Conservation (phyloP, 2,888 invertebrate species). For the Pinctada fucata region DNA sequence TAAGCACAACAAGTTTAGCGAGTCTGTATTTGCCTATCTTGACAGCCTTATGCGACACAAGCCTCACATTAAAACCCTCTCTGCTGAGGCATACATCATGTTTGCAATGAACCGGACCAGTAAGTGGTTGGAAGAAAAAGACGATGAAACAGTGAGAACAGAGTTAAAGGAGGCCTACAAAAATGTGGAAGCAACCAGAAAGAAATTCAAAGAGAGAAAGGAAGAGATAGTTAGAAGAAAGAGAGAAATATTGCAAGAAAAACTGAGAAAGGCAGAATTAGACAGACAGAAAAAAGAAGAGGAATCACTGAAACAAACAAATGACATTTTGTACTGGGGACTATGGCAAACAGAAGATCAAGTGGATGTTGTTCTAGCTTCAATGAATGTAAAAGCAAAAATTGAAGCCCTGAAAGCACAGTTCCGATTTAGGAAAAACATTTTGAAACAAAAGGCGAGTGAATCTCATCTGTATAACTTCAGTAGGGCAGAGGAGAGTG, state of each 20-base stretch:
- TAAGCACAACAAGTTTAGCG: constrained; percentile 20
- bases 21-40: constrained; percentile 22
- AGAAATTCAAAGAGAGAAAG: too few species aligned
- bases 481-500: neutral
- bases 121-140: constrained; percentile 15
- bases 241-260: too few species aligned
- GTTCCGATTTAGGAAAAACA: neutral
- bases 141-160: neutral
- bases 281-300: neutral
- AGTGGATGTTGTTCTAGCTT: constrained; percentile 9
- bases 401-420: constrained; percentile 1
- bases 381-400: neutral
- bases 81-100: constrained; percentile 16
- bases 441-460: neutral
- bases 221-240: too few species aligned
- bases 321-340: constrained; percentile 21
- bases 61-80: constrained; percentile 13
- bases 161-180: constrained; percentile 5
- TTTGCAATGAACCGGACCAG: constrained; percentile 15
- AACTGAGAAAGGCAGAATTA: too few species aligned
- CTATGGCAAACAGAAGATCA: constrained; percentile 19
- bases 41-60: constrained; percentile 15
- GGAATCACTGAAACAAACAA: constrained; percentile 16
- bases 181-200: constrained; percentile 9
- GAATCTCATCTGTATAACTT: constrained; percentile 6